Evolutionary conservation across 2,888 invertebrate species (phyloP).

Genomic region (Tipula helvola): DNA sequence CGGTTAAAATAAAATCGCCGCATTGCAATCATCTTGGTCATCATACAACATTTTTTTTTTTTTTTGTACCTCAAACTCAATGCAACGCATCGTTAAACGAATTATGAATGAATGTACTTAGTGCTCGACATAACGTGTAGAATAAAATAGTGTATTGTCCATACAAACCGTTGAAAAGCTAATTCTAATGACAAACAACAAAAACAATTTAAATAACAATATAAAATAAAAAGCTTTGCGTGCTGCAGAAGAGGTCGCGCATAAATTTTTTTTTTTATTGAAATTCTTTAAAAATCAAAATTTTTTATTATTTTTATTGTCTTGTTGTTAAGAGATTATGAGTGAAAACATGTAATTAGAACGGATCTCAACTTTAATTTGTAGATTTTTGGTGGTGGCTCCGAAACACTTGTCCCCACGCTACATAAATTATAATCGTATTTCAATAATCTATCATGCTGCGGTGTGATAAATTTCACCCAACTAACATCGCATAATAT

Average conservation of each 20-base stretch:
- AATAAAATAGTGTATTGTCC: background rate
- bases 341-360: slow-evolving; percentile 4
- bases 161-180: background rate
- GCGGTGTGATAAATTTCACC: background rate
- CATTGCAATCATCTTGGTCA: background rate
- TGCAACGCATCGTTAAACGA: background rate
- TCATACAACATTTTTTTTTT: background rate
- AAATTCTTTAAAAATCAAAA: background rate
- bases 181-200: background rate
- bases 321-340: background rate
- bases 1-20: background rate
- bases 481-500: background rate
- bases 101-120: background rate
- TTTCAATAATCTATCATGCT: background rate
- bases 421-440: background rate
- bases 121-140: background rate
- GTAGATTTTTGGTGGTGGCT: background rate
- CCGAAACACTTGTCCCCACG: background rate
- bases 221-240: background rate
- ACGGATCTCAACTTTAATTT: background rate
- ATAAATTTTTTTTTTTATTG: background rate
- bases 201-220: background rate
- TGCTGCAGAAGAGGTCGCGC: background rate
- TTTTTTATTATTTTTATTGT: background rate
- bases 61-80: too few species aligned